A percentile compares a stretch with the other conserved stretches of the same genome.
These are phyloP conservation scores for Drymodes brunneopygia DNA, from an alignment of 2,113 vertebrate species.

Conservation along the genomic window DNA sequence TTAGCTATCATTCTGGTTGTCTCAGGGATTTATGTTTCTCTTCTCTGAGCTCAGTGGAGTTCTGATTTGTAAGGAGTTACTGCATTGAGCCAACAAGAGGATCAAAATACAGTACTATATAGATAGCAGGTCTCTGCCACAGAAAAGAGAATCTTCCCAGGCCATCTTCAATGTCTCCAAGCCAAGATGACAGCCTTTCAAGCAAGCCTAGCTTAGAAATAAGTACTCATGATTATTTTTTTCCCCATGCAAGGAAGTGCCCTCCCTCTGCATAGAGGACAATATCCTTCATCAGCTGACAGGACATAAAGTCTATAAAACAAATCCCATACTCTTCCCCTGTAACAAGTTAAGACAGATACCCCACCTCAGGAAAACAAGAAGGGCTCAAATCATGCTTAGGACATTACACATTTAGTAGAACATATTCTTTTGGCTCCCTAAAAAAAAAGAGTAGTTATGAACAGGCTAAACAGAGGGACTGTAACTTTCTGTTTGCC, in stretches of 20 bases:
- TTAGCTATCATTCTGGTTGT: background rate
- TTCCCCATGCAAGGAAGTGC: background rate
- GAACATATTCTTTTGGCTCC: background rate
- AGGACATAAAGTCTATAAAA: background rate
- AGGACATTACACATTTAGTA: background rate
- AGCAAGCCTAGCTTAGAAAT: background rate
- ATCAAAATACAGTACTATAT: background rate
- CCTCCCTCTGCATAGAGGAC: background rate
- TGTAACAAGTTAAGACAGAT: background rate
- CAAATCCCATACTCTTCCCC: background rate
- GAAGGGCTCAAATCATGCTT: background rate
- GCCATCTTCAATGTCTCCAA: background rate
- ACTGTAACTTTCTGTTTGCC: rapidly evolving
- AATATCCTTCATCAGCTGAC: background rate
- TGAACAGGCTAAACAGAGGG: background rate
- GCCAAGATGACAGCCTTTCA: background rate
- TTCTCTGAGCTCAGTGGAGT: background rate
- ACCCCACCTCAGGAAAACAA: background rate
- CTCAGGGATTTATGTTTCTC: background rate
- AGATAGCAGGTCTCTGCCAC: background rate
- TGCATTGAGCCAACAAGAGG: background rate
- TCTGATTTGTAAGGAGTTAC: background rate
- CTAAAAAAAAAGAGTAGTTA: background rate
- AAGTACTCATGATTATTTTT: background rate
- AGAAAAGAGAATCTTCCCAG: background rate